Conservation (phyloP, 1,140 invertebrate genomes). For the Andrena cerasifolii region DNA sequence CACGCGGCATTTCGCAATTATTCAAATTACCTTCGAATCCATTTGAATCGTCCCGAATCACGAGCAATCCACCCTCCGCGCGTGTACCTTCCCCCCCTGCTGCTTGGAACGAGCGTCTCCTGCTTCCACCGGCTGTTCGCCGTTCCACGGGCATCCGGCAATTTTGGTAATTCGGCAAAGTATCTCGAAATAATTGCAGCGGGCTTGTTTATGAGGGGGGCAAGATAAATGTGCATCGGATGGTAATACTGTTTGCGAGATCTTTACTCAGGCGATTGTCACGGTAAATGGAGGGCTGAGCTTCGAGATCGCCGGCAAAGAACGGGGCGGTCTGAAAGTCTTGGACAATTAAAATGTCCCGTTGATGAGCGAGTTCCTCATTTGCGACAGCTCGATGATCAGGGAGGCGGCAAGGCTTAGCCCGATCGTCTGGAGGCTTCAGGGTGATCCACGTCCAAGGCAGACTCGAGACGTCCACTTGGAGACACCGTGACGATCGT, state of each 20-base stretch:
- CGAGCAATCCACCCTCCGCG: slow-evolving; percentile 10
- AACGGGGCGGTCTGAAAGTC: background rate
- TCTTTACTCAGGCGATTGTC: no score
- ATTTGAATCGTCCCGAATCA: slow-evolving; percentile 44
- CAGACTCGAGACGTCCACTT: slow-evolving; percentile 8
- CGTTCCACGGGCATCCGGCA: background rate
- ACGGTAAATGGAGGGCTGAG: no score
- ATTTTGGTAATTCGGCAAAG: slow-evolving; percentile 13
- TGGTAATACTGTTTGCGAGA: background rate
- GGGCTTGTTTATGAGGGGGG: background rate
- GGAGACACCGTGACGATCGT: background rate
- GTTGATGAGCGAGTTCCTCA: slow-evolving; percentile 4
- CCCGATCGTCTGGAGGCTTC: background rate
- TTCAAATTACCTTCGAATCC: slow-evolving; percentile 46
- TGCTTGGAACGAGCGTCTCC: background rate
- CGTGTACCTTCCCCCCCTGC: no score
- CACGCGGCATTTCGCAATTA: slow-evolving; percentile 67
- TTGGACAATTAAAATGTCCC: slow-evolving; percentile 23
- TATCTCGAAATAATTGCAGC: slow-evolving; percentile 4
- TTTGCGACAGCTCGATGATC: slow-evolving; percentile 4
- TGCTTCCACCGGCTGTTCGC: no score
- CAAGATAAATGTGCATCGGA: background rate
- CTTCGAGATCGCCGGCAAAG: background rate
- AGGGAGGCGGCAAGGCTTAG: background rate
- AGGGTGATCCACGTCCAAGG: background rate